These are phyloP conservation scores for Dermochelys coriacea DNA, from an alignment of 2,797 vertebrate genomes.

Conservation along the genomic window DNA sequence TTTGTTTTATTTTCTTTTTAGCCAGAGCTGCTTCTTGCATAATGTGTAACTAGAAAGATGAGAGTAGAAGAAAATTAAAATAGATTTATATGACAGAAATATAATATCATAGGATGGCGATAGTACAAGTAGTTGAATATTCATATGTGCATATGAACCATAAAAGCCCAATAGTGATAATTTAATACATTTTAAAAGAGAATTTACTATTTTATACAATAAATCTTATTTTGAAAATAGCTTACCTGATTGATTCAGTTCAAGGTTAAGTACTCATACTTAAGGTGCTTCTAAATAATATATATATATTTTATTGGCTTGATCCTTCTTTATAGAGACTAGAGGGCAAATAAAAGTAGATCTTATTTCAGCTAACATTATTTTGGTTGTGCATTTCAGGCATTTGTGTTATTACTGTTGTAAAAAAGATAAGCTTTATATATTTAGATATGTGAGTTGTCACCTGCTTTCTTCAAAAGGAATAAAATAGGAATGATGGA, in stretches of 20 bases:
- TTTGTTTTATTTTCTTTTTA: neutral
- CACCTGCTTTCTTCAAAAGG: slow-evolving; percentile 35
- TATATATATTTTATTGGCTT: slow-evolving; percentile 49
- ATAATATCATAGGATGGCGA: neutral
- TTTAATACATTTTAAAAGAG: slow-evolving; percentile 1
- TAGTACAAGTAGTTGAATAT: neutral
- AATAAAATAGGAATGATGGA: slow-evolving; percentile 17
- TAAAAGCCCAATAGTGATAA: slow-evolving; percentile 30
- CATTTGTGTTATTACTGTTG: neutral
- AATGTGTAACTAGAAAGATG: neutral
- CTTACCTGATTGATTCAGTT: slow-evolving; percentile 42
- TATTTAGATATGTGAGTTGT: neutral
- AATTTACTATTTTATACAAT: slow-evolving; percentile 41
- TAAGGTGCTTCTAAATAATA: slow-evolving; percentile 47
- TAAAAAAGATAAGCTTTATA: neutral
- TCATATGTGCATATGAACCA: neutral
- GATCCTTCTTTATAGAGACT: neutral
- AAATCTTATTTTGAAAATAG: slow-evolving; percentile 4
- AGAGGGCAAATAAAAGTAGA: neutral
- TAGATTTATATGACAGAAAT: slow-evolving; percentile 2
- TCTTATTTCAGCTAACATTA: fast-evolving
- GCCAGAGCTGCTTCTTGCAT: neutral
- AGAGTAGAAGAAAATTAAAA: slow-evolving; percentile 3
- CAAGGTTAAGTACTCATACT: slow-evolving; percentile 11
- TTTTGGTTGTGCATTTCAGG: slow-evolving; percentile 17